Conservation (phyloP, 2,797 vertebrate genomes). For the Sebastiscus tertius region DNA sequence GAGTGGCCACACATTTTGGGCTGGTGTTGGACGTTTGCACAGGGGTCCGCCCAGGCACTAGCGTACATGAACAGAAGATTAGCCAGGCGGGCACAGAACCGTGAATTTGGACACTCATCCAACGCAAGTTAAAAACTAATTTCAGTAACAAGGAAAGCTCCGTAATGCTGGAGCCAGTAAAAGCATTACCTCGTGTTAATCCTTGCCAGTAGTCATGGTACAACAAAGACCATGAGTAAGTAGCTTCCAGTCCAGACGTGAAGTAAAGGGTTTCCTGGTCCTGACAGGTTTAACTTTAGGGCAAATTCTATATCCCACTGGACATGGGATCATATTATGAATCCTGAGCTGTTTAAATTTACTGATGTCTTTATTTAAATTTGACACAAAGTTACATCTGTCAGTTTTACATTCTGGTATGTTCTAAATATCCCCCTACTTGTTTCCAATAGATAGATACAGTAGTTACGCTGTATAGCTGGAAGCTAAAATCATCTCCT, state of each 20-base stretch:
- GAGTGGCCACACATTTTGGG: not conserved
- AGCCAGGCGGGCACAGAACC: accelerated
- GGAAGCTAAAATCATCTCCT: not conserved
- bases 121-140: not conserved
- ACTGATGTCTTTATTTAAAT: not conserved
- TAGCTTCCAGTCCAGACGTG: not conserved
- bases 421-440: not conserved
- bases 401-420: not conserved
- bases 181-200: not conserved
- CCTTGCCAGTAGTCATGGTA: not conserved
- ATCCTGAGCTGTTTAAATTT: not conserved
- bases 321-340: not conserved
- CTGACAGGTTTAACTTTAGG: not conserved
- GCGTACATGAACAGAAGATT: not conserved
- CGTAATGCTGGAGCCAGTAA: not conserved
- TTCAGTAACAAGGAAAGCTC: not conserved
- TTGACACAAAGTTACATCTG: not conserved
- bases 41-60: not conserved
- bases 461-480: not conserved
- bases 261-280: not conserved
- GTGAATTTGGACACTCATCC: not conserved
- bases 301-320: not conserved
- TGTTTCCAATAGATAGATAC: not conserved
- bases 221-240: not conserved
- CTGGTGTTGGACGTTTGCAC: not conserved